Conservation (phyloP, 2,113 vertebrate genomes). For the Chiloscyllium plagiosum region DNA sequence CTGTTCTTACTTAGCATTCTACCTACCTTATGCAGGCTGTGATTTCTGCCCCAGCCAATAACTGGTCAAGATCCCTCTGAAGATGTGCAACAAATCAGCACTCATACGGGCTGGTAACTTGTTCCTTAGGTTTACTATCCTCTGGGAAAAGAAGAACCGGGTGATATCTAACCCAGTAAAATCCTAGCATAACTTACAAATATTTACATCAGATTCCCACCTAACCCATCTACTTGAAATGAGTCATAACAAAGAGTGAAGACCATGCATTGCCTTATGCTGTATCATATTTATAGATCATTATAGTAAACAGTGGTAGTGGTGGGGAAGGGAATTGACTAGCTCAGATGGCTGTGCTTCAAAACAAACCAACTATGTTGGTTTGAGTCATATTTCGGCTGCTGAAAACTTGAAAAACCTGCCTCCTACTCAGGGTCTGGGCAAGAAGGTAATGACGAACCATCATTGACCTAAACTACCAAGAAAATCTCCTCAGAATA, state of each 20-base stretch:
- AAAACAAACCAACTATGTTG: neutral
- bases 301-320: neutral
- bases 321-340: neutral
- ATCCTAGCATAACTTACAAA: neutral
- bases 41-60: neutral
- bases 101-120: neutral
- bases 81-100: neutral
- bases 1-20: neutral
- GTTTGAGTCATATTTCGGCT: neutral
- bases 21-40: neutral
- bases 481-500: neutral
- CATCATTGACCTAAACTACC: neutral
- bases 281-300: neutral
- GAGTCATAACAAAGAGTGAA: neutral
- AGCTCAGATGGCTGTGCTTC: neutral
- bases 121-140: neutral
- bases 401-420: neutral
- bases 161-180: neutral
- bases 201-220: neutral
- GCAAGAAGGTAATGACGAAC: neutral
- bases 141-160: neutral
- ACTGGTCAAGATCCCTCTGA: neutral
- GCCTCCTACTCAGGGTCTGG: too few species aligned
- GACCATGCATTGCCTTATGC: neutral
- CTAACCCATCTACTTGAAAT: neutral